These are phyloP conservation scores for Hirtodrosophila cameraria DNA, from an alignment of 2,888 invertebrate genomes.

Conservation along the genomic window DNA sequence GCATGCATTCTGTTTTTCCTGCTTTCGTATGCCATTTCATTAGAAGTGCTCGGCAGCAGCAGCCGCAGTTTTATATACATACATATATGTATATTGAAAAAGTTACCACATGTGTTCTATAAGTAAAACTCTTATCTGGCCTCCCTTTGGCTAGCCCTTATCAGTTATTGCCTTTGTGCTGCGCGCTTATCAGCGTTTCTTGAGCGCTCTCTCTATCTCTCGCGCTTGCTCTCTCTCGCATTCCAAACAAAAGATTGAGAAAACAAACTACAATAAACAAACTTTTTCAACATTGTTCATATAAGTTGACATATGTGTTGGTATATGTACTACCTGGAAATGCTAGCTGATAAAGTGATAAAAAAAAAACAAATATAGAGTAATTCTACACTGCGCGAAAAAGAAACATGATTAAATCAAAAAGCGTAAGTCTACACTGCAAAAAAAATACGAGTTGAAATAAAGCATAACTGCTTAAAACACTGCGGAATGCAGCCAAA, in stretches of 20 bases:
- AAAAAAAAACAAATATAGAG: constrained; percentile 30
- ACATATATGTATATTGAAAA: constrained; percentile 26
- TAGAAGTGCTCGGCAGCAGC: constrained; percentile 42
- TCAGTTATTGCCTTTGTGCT: constrained; percentile 66
- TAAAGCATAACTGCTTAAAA: too few species aligned
- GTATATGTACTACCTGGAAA: constrained; percentile 52
- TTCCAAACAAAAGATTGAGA: constrained; percentile 74
- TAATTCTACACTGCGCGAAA: constrained; percentile 32
- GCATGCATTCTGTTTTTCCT: constrained; percentile 42
- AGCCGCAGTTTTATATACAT: constrained; percentile 5
- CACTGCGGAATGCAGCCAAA: too few species aligned
- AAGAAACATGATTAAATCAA: neutral
- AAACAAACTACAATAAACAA: constrained; percentile 71
- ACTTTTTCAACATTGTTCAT: constrained; percentile 19
- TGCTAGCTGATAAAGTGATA: constrained; percentile 63
- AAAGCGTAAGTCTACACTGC: neutral
- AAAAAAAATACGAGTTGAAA: too few species aligned
- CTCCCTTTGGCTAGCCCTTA: constrained; percentile 44
- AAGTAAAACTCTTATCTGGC: constrained; percentile 33
- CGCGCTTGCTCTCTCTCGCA: constrained; percentile 26
- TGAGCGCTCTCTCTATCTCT: constrained; percentile 11
- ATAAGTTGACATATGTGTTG: constrained; percentile 11
- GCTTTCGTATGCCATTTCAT: constrained; percentile 49
- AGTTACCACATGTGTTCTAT: constrained; percentile 20
- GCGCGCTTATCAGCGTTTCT: constrained; percentile 55